Evolutionary conservation across 1,140 invertebrate genomes (phyloP), one percentile per base, ranked within the genome.

Genomic region (Hylaeus anthracinus): DNA sequence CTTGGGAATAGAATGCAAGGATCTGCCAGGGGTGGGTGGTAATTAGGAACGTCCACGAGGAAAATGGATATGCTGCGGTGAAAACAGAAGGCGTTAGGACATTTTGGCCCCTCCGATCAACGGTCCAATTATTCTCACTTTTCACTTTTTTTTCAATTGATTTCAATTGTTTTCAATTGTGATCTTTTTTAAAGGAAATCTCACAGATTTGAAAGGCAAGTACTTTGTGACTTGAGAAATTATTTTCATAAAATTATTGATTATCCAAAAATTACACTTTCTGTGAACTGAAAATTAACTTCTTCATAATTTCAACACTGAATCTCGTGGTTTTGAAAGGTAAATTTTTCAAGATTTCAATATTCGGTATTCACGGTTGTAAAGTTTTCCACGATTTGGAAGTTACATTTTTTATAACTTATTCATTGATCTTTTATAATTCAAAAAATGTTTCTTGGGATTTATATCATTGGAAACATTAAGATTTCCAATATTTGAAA

Each of bases 31-130:
- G 67, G 79, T 48, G 79, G 71, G 66, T 73, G 72, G 65, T 41
- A 73, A 81, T 63, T 81, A 14, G 77, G 71, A 84, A 78, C 84
- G 73, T 26, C 74, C 8, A 56, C 72, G 80, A 72, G 84, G 77
- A 86, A 83, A 83, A 86, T 74, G 58, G 72, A 80, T 83, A 78
- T 61, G 65, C 69, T 61, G 66, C 78, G 86, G 78, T 87, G 70
- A 83, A 86, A 87, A 84, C 76, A 64, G 55, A 86, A 81, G 71
- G 65, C 66, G 6, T 69, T 61, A 75, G 53, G 66, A 76, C 48
- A 48, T 67, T 61, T 51, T 51, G 73, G 43, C 56, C 69, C 82
- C 82, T 45, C 61, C 79, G 85, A 74, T 82, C 86, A 72, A 87
- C 69, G 67, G 53, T 56, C 39, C 2, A 6, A 10, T 65, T 12